A percentile compares a stretch with the other conserved stretches of the same genome.
phyloP scores from a whole-genome alignment of 2,888 invertebrate genomes.

The Torymus aiolomorphi region DNA sequence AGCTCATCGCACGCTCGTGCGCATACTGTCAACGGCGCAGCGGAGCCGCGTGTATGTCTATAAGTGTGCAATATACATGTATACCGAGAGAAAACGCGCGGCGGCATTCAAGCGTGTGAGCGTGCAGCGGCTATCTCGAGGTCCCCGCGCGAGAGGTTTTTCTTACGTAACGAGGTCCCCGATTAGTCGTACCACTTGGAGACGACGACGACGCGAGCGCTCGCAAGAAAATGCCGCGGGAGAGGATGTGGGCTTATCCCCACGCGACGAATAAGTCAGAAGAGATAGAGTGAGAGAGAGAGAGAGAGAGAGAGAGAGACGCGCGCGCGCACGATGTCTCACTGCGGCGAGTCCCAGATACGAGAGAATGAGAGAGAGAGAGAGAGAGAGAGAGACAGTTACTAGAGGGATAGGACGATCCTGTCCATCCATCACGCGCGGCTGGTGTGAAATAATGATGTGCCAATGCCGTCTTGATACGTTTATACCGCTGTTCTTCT shows the following conservation, averaged over 20 bases:
- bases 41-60: no score
- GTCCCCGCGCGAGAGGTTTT: conserved; percentile 21
- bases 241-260: background rate
- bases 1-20: background rate
- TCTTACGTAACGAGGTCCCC: conserved; percentile 66
- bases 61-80: no score
- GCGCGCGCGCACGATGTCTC: no score
- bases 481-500: no score
- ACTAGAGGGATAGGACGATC: no score
- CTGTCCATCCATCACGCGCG: background rate
- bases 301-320: background rate
- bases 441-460: conserved; percentile 29
- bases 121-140: background rate
- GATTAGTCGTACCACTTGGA: conserved; percentile 67
- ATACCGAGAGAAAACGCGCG: no score
- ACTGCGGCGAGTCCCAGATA: background rate
- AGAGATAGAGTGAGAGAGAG: background rate
- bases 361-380: background rate
- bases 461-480: conserved; percentile 19
- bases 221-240: background rate
- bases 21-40: background rate
- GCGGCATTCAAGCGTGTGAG: no score
- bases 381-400: background rate
- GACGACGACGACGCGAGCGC: conserved; percentile 58
- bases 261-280: conserved; percentile 5